These are phyloP conservation scores for Orthosia cruda DNA, from an alignment of 2,888 invertebrate genomes.

Conservation along the genomic window DNA sequence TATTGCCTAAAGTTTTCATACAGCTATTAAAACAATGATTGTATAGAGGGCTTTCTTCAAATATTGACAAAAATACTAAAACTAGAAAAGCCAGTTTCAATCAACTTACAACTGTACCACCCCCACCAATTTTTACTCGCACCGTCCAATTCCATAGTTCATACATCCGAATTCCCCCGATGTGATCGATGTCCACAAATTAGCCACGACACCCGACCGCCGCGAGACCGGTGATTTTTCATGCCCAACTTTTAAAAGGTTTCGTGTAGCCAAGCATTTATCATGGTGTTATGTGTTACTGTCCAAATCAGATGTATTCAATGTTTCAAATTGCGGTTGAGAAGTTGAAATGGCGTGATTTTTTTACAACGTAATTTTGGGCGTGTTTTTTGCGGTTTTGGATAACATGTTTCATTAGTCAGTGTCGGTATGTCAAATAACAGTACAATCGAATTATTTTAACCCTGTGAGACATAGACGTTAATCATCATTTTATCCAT, in stretches of 20 bases:
- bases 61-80: not conserved
- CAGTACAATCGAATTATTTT: too few species aligned
- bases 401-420: too few species aligned
- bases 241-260: conserved; percentile 83
- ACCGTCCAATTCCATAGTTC: conserved; percentile 52
- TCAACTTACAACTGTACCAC: not conserved
- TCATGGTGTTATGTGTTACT: conserved; percentile 65
- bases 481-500: too few species aligned
- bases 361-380: not conserved
- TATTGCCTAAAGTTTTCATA: too few species aligned
- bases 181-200: conserved; percentile 84
- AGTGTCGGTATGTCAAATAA: too few species aligned
- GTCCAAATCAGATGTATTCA: conserved; percentile 66
- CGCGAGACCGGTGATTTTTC: conserved; percentile 79
- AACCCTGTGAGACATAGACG: too few species aligned
- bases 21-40: too few species aligned
- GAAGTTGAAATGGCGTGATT: conserved; percentile 42
- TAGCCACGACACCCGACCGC: conserved; percentile 77
- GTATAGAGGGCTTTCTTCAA: not conserved
- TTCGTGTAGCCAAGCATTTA: conserved; percentile 73
- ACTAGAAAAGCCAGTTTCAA: not conserved
- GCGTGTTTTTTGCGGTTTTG: not conserved
- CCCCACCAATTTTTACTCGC: not conserved
- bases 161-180: conserved; percentile 57
- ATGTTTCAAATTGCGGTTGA: conserved; percentile 41